These are phyloP conservation scores for Machaerirhynchus nigripectus DNA, from an alignment of 2,113 vertebrate genomes.

Conservation along the genomic window DNA sequence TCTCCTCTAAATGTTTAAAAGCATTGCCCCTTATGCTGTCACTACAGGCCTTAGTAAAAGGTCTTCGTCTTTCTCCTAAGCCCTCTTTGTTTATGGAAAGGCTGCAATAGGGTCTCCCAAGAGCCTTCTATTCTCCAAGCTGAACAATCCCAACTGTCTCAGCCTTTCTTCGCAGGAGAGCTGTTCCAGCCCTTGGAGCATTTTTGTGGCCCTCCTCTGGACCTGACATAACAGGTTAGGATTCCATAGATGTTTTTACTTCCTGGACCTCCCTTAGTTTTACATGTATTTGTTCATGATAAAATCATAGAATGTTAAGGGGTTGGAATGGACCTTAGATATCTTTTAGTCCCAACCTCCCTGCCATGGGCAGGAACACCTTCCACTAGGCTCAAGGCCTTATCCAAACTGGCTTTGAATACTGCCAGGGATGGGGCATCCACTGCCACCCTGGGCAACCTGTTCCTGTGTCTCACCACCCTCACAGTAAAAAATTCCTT, in stretches of 20 bases:
- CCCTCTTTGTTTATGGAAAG: not conserved
- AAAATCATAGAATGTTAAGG: not conserved
- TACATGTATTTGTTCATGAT: not conserved
- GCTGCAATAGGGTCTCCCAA: accelerated
- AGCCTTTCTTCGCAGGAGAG: not conserved
- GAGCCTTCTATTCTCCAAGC: not conserved
- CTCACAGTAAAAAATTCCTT: not conserved
- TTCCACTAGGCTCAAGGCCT: not conserved
- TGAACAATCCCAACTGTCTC: not conserved
- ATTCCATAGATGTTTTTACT: not conserved
- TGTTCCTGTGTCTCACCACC: not conserved
- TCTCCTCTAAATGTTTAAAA: not conserved
- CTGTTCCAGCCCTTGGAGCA: not conserved
- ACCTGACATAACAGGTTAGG: not conserved
- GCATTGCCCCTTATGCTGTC: not conserved
- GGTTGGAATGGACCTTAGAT: not conserved
- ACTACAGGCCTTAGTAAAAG: not conserved
- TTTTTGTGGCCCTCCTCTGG: not conserved
- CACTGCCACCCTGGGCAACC: not conserved
- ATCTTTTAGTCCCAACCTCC: not conserved
- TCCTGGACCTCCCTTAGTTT: not conserved
- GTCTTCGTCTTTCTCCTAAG: not conserved
- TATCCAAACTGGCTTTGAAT: not conserved
- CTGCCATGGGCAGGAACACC: not conserved
- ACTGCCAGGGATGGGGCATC: not conserved